These are phyloP conservation scores for Ichneumoninae sp. DNA, from an alignment of 2,888 invertebrate genomes.

Conservation along the genomic window DNA sequence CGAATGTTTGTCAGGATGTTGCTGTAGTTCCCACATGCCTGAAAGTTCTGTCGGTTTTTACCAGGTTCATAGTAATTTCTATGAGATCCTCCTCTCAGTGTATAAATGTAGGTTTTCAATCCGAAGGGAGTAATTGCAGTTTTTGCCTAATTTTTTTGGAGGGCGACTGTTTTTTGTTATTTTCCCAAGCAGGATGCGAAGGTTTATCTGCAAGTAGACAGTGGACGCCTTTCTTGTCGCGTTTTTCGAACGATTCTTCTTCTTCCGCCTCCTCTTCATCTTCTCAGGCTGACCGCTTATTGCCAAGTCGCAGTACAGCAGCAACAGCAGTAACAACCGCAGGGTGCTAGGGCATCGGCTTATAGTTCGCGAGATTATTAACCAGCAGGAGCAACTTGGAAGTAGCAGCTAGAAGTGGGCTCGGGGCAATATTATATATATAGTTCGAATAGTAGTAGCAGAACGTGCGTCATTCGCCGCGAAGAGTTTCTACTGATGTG, in stretches of 20 bases:
- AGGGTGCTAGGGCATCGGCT: constrained; percentile 45
- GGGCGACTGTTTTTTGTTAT: neutral
- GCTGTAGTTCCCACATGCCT: too few relatives aligned
- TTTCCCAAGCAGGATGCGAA: neutral
- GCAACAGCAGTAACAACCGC: constrained; percentile 50
- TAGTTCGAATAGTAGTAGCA: constrained; percentile 26
- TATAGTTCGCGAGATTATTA: constrained; percentile 40
- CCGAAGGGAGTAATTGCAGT: neutral
- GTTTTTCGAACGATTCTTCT: constrained; percentile 33
- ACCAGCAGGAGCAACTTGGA: constrained; percentile 27
- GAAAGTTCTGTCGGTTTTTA: too few relatives aligned
- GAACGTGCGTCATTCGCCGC: constrained; percentile 33
- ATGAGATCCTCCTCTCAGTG: too few relatives aligned
- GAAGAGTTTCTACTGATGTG: constrained; percentile 52
- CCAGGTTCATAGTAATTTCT: too few relatives aligned
- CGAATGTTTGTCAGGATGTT: too few relatives aligned
- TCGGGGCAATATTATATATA: neutral
- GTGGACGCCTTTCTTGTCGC: constrained; percentile 41
- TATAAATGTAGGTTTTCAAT: neutral
- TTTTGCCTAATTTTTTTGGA: neutral
- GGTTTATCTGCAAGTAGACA: constrained; percentile 15
- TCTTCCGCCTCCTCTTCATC: constrained; percentile 7
- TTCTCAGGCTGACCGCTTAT: constrained; percentile 7
- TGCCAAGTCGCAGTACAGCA: constrained; percentile 13
- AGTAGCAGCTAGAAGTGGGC: constrained; percentile 46